These are phyloP conservation scores for Calameuta pallipes DNA, from an alignment of 2,888 invertebrate genomes.

Conservation along the genomic window DNA sequence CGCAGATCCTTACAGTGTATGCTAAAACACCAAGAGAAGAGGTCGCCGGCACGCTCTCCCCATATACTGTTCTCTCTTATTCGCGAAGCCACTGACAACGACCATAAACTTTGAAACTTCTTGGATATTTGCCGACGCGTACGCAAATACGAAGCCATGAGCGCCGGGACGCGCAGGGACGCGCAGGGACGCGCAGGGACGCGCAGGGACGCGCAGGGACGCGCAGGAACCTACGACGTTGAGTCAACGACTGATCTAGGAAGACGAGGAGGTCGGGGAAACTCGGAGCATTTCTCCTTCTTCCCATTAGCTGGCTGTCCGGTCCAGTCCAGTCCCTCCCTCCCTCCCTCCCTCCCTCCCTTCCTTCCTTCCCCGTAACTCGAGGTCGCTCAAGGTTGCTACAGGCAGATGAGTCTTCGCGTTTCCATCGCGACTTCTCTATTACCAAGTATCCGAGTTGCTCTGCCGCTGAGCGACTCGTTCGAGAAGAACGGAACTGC, in stretches of 20 bases:
- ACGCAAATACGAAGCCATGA: constrained; percentile 6
- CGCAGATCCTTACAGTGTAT: not conserved
- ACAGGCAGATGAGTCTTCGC: no score
- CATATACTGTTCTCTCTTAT: no score
- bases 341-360: no score
- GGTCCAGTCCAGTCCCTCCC: no score
- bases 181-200: not conserved
- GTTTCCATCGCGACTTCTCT: no score
- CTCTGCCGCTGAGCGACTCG: no score
- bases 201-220: no score
- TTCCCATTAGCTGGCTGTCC: not conserved
- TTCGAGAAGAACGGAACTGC: no score
- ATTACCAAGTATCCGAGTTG: no score
- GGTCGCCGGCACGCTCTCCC: constrained; percentile 4
- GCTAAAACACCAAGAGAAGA: not conserved
- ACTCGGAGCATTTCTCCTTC: constrained; percentile 21
- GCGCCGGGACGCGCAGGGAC: no score
- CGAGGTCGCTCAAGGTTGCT: constrained; percentile 1
- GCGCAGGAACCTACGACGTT: constrained; percentile 14
- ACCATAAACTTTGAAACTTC: not conserved
- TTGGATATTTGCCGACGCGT: constrained; percentile 1
- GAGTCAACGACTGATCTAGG: not conserved
- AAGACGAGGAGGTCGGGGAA: constrained; percentile 3
- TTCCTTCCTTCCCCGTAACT: constrained; percentile 7
- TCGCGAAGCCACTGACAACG: not conserved